Evolutionary conservation across 2,113 vertebrate species (phyloP), one percentile per base, ranked within the genome.

Genomic region (Syrrhaptes paradoxus): DNA sequence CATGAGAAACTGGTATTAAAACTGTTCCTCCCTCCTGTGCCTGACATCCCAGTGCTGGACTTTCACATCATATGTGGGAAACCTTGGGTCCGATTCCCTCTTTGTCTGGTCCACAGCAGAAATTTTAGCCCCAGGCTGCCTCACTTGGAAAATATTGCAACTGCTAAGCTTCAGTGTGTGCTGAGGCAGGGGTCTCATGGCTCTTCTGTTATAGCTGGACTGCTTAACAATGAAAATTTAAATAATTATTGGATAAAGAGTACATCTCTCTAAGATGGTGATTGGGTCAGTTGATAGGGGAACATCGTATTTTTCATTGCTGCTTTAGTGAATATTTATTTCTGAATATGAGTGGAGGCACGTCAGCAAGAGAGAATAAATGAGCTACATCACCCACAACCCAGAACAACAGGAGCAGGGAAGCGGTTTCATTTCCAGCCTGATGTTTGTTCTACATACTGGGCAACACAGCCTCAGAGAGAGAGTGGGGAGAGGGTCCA

Each of bases 401-500:
- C 34, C 31, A 78, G 24, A 28, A 19, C 61, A n/a, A 34, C 1
- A 61, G 21, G 14, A 61, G 17, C 7, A 52, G 48, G 48, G 18
- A 91, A 89, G 31, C 0, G 0, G 25, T 73, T 62, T 20, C 0
- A 0, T 43, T 78, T 87, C 54, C 25, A 7, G 45, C 34, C 14
- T 49, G 15, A 41, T 58, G 29, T 32, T 72, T 78, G 38, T 68
- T 45, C 43, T 73, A 6, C 34, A 12, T n/a, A 8, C 41, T 11
- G 5, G 38, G 6, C 46, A 74, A 31, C 31, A 34, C 7, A 21
- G 6, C 5, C 5, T 26, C 63, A 36, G 54, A 52, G 9, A 49
- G 21, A 59, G 55, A 66, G 13, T 24, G 19, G 28, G 17, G 10
- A 76, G 80, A 51, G 24, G 41, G 19, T 45, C 16, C 5, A 3